These are phyloP conservation scores for Cephalotes varians DNA, from an alignment of 2,888 invertebrate genomes.

Conservation along the genomic window DNA sequence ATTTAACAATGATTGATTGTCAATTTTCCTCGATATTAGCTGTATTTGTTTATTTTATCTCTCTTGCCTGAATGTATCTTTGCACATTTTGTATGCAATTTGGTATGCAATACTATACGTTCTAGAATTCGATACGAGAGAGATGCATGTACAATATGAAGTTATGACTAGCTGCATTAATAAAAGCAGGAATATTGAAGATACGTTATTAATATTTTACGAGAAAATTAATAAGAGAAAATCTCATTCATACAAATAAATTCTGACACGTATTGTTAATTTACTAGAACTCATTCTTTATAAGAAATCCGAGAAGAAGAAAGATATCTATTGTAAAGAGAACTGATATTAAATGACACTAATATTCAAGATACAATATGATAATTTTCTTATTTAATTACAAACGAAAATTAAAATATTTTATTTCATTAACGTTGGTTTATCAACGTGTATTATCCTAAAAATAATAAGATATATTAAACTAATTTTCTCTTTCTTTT, in stretches of 20 bases:
- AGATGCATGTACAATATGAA: not conserved
- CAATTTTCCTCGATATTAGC: not conserved
- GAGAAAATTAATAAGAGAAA: not conserved
- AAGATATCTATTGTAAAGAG: not conserved
- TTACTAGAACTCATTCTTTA: not conserved
- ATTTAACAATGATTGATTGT: not conserved
- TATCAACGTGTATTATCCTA: not conserved
- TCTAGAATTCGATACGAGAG: not conserved
- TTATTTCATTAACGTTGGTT: not conserved
- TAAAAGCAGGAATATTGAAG: not conserved
- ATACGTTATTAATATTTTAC: not conserved
- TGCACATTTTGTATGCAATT: not conserved
- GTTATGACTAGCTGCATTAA: not conserved
- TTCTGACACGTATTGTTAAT: not conserved
- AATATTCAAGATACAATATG: not conserved
- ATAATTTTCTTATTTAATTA: constrained; percentile 17
- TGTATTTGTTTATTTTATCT: not conserved
- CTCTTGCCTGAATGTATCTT: not conserved
- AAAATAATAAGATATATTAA: not conserved
- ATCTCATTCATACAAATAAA: not conserved
- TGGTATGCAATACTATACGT: not conserved
- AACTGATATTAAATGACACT: not conserved
- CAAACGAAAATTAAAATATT: not conserved
- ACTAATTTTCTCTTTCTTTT: not conserved
- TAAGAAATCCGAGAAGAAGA: not conserved